phyloP scores from a whole-genome alignment of 2,888 invertebrate genomes.

The Alentia gelatinosa region DNA sequence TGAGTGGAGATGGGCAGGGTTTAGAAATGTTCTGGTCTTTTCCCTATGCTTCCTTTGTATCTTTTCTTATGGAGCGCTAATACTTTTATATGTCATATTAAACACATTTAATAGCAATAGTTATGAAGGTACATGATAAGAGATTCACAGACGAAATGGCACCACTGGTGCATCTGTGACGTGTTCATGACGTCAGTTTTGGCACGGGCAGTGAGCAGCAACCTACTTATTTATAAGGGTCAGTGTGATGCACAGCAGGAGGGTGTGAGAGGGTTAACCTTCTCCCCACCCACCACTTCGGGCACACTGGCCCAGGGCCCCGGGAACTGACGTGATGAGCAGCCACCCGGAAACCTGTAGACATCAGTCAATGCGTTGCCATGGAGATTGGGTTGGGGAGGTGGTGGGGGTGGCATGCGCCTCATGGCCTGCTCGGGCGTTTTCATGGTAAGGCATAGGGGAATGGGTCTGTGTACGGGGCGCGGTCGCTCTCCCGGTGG shows the following conservation, averaged over 20 bases:
- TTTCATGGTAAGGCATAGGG: neutral
- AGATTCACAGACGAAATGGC: too few species aligned
- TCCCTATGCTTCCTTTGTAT: too few species aligned
- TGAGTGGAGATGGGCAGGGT: too few species aligned
- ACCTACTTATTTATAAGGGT: neutral
- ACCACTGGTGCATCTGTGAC: too few species aligned
- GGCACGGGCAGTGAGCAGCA: too few species aligned
- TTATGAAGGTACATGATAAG: too few species aligned
- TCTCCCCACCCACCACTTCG: neutral
- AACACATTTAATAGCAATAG: too few species aligned
- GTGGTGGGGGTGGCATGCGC: neutral
- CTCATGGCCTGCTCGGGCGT: neutral
- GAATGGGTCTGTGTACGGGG: neutral
- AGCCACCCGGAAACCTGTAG: neutral
- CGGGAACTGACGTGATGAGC: neutral
- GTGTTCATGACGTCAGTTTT: too few species aligned
- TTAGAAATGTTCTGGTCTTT: too few species aligned
- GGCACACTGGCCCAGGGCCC: neutral
- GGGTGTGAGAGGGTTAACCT: neutral
- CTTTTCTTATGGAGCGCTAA: neutral
- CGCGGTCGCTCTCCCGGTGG: neutral
- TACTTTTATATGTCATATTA: neutral
- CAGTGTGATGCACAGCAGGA: neutral
- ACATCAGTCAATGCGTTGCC: constrained; percentile 3
- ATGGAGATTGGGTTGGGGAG: too few species aligned